Conservation (phyloP, 1,140 invertebrate genomes). For the Polypedilum vanderplanki region DNA sequence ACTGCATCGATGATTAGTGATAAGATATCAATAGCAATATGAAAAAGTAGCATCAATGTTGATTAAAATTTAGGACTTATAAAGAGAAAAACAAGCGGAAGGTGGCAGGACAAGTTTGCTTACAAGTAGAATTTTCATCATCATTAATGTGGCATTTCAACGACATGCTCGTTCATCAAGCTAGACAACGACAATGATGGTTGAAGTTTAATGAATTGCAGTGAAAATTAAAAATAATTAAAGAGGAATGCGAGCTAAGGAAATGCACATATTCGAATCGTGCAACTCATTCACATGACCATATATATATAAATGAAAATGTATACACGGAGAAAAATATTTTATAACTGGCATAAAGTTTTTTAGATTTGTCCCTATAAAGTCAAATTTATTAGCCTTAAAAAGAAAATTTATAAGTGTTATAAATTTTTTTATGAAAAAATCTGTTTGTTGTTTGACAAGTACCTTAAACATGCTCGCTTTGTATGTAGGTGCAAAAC, state of each 20-base stretch:
- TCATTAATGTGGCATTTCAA: constrained; percentile 25
- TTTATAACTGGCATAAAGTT: too few species aligned
- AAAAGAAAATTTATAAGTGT: too few species aligned
- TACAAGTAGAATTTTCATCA: constrained; percentile 6
- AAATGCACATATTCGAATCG: constrained; percentile 9
- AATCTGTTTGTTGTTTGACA: background rate
- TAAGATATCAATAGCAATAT: background rate
- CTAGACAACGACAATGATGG: background rate
- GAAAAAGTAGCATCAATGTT: background rate
- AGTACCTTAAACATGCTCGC: background rate
- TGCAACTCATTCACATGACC: background rate
- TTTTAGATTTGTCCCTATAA: too few species aligned
- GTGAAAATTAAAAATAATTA: constrained; percentile 27
- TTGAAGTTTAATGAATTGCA: constrained; percentile 20
- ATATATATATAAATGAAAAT: background rate
- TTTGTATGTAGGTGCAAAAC: background rate
- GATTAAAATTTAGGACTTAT: background rate
- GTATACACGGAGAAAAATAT: too few species aligned
- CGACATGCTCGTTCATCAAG: constrained; percentile 23
- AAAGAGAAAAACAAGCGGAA: background rate
- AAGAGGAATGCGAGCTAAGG: background rate
- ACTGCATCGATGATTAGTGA: background rate
- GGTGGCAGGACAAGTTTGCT: background rate
- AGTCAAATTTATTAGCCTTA: too few species aligned
- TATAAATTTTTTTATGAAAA: too few species aligned